A percentile compares a stretch with the other conserved stretches of the same genome.
Conservation (phyloP, 2,797 vertebrate genomes). For the Lepus townsendii region DNA sequence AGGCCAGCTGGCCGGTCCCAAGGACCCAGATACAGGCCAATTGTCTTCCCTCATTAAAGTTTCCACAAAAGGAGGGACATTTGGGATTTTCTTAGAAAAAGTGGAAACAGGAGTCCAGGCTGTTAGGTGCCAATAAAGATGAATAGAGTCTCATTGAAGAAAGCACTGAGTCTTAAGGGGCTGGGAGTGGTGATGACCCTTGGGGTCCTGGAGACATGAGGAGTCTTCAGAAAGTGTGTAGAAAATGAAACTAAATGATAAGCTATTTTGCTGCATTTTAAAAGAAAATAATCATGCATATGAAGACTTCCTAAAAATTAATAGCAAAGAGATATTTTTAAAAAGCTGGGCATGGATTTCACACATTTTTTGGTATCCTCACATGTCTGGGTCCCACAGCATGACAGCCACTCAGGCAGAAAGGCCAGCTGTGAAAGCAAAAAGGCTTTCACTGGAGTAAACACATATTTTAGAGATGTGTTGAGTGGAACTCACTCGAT, state of each 20-base stretch:
- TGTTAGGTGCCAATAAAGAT: background rate
- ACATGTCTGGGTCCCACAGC: background rate
- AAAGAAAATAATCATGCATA: no score
- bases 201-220: background rate
- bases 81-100: background rate
- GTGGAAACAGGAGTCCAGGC: background rate
- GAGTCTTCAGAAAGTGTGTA: no score
- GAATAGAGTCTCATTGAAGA: background rate
- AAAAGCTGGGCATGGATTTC: no score
- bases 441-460: background rate
- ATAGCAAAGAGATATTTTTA: no score
- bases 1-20: constrained; percentile 46
- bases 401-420: background rate
- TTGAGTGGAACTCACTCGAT: background rate
- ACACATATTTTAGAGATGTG: background rate
- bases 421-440: background rate
- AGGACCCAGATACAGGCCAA: background rate
- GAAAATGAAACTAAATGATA: no score
- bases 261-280: no score
- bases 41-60: background rate
- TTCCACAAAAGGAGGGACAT: background rate
- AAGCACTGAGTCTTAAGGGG: background rate
- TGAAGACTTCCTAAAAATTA: no score
- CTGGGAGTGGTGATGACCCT: no score
- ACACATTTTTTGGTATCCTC: no score